Conservation (phyloP, 2,113 vertebrate species). For the Xiphorhynchus elegans region DNA sequence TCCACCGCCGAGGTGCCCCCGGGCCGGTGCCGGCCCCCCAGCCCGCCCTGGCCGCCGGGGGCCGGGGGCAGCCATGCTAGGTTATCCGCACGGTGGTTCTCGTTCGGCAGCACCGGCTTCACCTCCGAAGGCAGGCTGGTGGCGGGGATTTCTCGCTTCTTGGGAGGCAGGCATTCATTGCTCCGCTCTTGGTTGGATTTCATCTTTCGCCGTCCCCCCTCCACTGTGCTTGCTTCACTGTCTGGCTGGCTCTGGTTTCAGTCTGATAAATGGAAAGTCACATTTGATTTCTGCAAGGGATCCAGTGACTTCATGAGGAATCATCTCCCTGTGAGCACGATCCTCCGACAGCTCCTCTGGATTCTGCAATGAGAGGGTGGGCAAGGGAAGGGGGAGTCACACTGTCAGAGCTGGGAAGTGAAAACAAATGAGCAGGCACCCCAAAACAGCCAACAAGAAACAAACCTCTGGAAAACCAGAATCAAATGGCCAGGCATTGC, state of each 20-base stretch:
- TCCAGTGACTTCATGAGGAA: conserved; percentile 96
- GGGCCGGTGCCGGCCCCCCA: conserved; percentile 70
- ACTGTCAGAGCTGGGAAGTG: not conserved
- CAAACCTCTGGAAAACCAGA: not conserved
- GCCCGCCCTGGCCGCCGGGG: conserved; percentile 74
- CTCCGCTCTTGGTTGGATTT: conserved; percentile 98
- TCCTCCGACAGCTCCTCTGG: conserved; percentile 78
- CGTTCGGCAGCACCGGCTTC: conserved; percentile 82
- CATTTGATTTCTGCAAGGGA: conserved; percentile 89
- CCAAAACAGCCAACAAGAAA: not conserved
- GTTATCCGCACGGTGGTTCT: conserved; percentile 89
- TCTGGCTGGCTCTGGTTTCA: conserved; percentile 81
- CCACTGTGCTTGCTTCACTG: conserved; percentile 84
- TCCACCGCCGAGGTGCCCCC: conserved; percentile 68
- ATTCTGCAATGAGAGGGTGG: conserved; percentile 67
- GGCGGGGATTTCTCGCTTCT: conserved; percentile 93
- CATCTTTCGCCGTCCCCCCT: conserved; percentile 87
- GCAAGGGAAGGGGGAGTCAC: not conserved
- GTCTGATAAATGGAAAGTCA: conserved; percentile 86
- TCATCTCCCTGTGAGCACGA: conserved; percentile 91
- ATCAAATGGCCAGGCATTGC: not conserved
- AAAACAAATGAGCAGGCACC: not conserved
- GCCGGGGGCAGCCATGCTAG: conserved; percentile 88
- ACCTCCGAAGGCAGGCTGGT: conserved; percentile 87
- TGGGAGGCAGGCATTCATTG: conserved; percentile 98